A percentile compares a stretch with the other conserved stretches of the same genome.
Evolutionary conservation across 2,113 vertebrate species (phyloP).

Genomic region (Pardalotus punctatus): DNA sequence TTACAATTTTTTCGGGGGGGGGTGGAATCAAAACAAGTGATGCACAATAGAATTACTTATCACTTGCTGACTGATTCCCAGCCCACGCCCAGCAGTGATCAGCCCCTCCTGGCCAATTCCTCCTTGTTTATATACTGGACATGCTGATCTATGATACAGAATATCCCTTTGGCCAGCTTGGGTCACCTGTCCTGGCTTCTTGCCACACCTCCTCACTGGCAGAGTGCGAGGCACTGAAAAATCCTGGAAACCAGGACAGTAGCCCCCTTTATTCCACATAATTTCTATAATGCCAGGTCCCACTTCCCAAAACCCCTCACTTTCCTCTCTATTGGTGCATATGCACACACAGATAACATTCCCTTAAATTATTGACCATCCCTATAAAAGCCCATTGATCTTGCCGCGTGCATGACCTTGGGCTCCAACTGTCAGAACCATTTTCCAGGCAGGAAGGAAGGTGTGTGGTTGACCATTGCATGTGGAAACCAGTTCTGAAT

Average conservation of each 20-base stretch:
- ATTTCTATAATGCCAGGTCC: background rate
- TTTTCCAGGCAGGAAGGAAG: background rate
- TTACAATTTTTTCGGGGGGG: background rate
- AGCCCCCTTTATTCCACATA: background rate
- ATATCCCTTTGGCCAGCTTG: background rate
- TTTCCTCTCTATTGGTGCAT: background rate
- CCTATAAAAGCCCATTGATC: too few relatives aligned
- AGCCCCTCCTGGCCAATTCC: background rate
- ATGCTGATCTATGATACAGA: background rate
- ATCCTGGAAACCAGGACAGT: background rate
- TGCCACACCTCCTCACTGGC: background rate
- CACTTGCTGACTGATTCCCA: background rate
- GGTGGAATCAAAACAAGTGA: background rate
- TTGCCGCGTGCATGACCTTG: background rate
- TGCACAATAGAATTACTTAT: background rate
- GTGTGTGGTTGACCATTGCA: background rate
- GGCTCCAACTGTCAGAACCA: background rate
- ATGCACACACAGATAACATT: background rate
- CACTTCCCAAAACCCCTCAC: background rate
- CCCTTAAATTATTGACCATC: background rate
- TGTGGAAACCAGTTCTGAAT: background rate
- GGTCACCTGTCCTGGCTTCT: background rate
- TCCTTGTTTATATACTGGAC: too few relatives aligned
- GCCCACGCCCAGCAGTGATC: background rate
- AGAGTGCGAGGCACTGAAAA: too few relatives aligned